Evolutionary conservation across 1,140 invertebrate genomes (phyloP).

Genomic region (Eciton burchellii): DNA sequence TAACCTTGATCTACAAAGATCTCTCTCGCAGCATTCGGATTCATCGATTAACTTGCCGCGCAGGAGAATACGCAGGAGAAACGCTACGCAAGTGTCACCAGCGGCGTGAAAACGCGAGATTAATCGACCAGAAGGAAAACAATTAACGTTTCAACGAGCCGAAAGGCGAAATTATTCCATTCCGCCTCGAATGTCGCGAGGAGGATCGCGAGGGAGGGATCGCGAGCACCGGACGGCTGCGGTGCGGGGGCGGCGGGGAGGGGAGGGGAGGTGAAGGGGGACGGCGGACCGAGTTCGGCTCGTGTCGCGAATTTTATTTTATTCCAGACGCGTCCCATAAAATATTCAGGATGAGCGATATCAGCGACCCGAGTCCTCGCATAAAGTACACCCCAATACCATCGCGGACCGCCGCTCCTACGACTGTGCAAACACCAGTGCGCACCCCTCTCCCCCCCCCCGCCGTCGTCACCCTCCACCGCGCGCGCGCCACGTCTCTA

Average conservation of each 20-base stretch:
- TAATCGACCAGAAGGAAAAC: slow-evolving; percentile 45
- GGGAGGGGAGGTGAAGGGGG: too few species aligned
- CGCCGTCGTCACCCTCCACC: slow-evolving; percentile 10
- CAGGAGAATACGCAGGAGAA: background rate
- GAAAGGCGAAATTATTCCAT: slow-evolving; percentile 44
- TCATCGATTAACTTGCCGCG: background rate
- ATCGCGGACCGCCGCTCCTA: slow-evolving; percentile 35
- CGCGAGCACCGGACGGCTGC: too few species aligned
- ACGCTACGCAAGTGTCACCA: background rate
- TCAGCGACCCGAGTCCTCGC: slow-evolving; percentile 63
- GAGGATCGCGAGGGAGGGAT: too few species aligned
- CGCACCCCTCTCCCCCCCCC: background rate
- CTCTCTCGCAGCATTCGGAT: background rate
- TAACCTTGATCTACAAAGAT: background rate
- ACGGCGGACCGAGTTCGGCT: background rate
- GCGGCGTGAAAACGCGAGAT: slow-evolving; percentile 27
- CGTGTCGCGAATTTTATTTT: slow-evolving; percentile 54
- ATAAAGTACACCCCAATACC: slow-evolving; percentile 69
- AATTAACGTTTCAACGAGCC: slow-evolving; percentile 48
- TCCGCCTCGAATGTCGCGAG: slow-evolving; percentile 1
- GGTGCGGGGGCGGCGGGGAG: too few species aligned
- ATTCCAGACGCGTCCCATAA: slow-evolving; percentile 69
- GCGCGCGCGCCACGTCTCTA: slow-evolving; percentile 46
- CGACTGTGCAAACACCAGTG: slow-evolving; percentile 63
- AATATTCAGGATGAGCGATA: slow-evolving; percentile 72